phyloP scores from a whole-genome alignment of 2,113 vertebrate species.

The Takifugu flavidus region DNA sequence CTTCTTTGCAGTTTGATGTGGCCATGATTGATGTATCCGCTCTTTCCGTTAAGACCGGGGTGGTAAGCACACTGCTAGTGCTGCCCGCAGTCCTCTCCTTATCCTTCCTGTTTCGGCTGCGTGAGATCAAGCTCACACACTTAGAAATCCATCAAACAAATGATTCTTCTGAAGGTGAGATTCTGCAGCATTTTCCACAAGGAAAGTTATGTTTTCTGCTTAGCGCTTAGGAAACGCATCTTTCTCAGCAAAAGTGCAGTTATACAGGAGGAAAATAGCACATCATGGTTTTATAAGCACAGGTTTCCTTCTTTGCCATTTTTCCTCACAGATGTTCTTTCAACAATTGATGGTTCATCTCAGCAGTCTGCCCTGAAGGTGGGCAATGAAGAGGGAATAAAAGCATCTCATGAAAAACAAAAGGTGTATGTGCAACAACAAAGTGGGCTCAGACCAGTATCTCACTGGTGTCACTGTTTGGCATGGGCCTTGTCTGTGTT shows the following conservation, averaged over 20 bases:
- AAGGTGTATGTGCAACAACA: background rate
- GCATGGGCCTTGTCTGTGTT: slow-evolving; percentile 71
- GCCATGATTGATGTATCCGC: slow-evolving; percentile 53
- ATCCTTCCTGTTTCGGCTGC: slow-evolving; percentile 74
- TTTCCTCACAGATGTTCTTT: slow-evolving; percentile 26
- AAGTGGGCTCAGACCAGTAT: slow-evolving; percentile 4
- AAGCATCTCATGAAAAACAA: slow-evolving; percentile 5
- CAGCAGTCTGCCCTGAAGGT: slow-evolving; percentile 3
- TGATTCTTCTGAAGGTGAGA: slow-evolving; percentile 54
- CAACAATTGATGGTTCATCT: slow-evolving; percentile 6
- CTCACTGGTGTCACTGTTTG: slow-evolving; percentile 41
- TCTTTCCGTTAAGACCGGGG: slow-evolving; percentile 55
- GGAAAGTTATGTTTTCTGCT: too few relatives aligned
- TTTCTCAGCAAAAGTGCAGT: too few relatives aligned
- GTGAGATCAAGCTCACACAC: slow-evolving; percentile 45
- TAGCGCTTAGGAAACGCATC: background rate
- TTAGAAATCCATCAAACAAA: slow-evolving; percentile 1
- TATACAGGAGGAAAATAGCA: too few relatives aligned
- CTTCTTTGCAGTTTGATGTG: slow-evolving; percentile 59
- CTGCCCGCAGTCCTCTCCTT: slow-evolving; percentile 67
- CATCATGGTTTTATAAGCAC: background rate
- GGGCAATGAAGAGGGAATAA: background rate
- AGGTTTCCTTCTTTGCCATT: slow-evolving; percentile 1
- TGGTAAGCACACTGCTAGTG: slow-evolving; percentile 60
- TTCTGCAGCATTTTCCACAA: background rate